Conservation (phyloP, 37 sponge, comb jelly and placozoan genomes). For the Cliona cf. orientalis region DNA sequence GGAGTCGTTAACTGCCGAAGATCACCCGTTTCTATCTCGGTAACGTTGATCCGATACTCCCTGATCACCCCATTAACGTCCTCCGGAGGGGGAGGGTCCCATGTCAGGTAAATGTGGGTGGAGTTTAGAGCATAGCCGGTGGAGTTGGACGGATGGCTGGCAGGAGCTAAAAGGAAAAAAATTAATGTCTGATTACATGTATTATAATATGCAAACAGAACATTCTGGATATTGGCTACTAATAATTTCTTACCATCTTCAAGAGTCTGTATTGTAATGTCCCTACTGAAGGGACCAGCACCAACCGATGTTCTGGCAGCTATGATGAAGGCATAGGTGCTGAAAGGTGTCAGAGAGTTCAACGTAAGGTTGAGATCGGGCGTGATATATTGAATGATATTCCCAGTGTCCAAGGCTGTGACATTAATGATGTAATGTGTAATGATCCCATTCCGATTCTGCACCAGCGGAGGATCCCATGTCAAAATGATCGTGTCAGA, state of each 20-base stretch:
- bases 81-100: conserved; percentile 42
- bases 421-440: conserved; percentile 15
- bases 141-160: conserved; percentile 21
- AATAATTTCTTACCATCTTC: conserved; percentile 45
- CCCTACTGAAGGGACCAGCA: conserved; percentile 29
- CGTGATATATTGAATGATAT: conserved; percentile 1
- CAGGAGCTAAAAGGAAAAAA: neutral
- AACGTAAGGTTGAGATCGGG: too few species aligned
- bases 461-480: conserved; percentile 22
- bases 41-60: conserved; percentile 46
- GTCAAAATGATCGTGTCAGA: conserved; percentile 7
- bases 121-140: conserved; percentile 40
- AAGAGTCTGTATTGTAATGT: conserved; percentile 15
- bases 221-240: too few species aligned
- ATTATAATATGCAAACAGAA: neutral
- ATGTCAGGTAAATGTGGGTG: conserved; percentile 32
- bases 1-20: neutral
- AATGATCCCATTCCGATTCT: conserved; percentile 37
- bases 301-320: conserved; percentile 41
- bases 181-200: neutral
- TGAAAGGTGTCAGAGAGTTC: conserved; percentile 38
- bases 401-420: conserved; percentile 5
- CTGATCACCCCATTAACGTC: conserved; percentile 42
- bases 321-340: conserved; percentile 29
- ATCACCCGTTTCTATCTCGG: conserved; percentile 9